Evolutionary conservation across 2,888 invertebrate genomes (phyloP), one percentile per base, ranked within the genome.

Genomic region (Crepidodera aurea): DNA sequence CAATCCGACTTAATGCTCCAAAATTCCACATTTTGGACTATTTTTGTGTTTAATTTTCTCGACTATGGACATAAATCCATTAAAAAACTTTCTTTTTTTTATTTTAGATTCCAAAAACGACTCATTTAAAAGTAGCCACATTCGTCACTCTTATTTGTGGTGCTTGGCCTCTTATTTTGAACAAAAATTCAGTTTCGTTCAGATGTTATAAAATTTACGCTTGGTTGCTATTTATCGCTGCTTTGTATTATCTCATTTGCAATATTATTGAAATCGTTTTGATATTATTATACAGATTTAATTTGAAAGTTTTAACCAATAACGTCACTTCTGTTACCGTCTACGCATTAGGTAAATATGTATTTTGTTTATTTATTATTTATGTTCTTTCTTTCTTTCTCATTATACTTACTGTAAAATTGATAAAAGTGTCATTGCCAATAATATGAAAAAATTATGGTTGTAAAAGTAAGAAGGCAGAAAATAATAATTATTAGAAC

Each of bases 61-160:
- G n/a, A n/a, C n/a, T n/a, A n/a, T n/a, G n/a, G n/a, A n/a, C n/a
- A n/a, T n/a, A n/a, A n/a, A n/a, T n/a, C n/a, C n/a, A n/a, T n/a
- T 13, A 40, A 29, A 10, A 12, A 34, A 32, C 22, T 4, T 6
- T 22, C 22, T 22, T 22, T n/a, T 15, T 18, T 50, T 13, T 16
- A 29, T 40, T 40, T 40, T 8, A 48, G 48, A 10, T 29, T 13
- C 48, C 48, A 15, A 13, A 48, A 27, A 48, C 27, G 12, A 13
- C 12, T 7, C 48, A 48, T 29, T 29, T 48, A 2, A n/a, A 13
- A 27, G 12, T 6, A 10, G 48, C 27, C 1, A 48, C 22, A 2
- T 13, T 27, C 13, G 13, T 8, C 12, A 48, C 27, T n/a, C 16
- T 48, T 1, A 8, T 48, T 16, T 15, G 16, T 15, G 48, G 48